A percentile compares a stretch with the other conserved stretches of the same genome.
These are phyloP conservation scores for Protonemura montana DNA, from an alignment of 2,888 invertebrate species.

Conservation along the genomic window DNA sequence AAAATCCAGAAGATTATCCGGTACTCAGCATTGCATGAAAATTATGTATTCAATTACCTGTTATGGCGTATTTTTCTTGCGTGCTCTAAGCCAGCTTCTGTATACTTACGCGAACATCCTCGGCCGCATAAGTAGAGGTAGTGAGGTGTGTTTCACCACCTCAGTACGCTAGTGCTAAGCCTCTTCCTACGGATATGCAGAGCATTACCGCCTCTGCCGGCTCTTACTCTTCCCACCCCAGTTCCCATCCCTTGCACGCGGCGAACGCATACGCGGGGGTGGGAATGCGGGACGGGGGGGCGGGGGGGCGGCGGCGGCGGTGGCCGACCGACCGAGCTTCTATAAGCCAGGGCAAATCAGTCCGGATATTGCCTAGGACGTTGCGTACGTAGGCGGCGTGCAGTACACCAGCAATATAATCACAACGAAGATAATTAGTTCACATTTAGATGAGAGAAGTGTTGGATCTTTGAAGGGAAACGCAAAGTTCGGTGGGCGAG, in stretches of 20 bases:
- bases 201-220: conserved; percentile 24
- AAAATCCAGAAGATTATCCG: background rate
- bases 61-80: background rate
- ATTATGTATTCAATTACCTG: conserved; percentile 12
- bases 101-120: background rate
- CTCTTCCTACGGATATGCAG: conserved; percentile 25
- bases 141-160: conserved; percentile 15
- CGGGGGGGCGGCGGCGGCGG: background rate
- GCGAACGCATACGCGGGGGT: background rate
- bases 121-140: conserved; percentile 2
- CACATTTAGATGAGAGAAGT: too few relatives aligned
- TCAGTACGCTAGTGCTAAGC: conserved; percentile 25
- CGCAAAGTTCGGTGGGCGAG: too few relatives aligned
- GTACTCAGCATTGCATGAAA: background rate
- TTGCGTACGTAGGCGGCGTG: background rate
- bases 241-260: background rate
- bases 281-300: background rate
- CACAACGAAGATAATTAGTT: background rate
- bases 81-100: background rate
- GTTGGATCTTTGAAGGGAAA: too few relatives aligned
- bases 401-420: background rate
- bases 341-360: conserved; percentile 17
- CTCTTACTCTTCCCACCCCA: background rate
- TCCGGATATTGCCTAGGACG: conserved; percentile 39
- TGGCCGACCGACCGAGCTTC: background rate